These are phyloP conservation scores for Drosophila cognata DNA, from an alignment of 2,888 invertebrate genomes.

Conservation along the genomic window DNA sequence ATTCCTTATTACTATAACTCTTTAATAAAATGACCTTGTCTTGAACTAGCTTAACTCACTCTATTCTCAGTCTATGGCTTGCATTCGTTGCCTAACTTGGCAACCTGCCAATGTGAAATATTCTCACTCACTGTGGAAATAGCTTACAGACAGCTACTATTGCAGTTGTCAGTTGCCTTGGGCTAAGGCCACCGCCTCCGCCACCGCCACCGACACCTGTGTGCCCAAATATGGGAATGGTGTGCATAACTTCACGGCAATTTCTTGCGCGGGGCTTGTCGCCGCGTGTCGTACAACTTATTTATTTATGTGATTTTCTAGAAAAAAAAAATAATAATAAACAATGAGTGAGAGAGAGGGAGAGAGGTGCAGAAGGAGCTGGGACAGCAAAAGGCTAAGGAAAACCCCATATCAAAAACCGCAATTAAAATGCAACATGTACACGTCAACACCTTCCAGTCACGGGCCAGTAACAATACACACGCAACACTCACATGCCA, in stretches of 20 bases:
- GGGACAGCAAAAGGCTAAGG: slow-evolving; percentile 11
- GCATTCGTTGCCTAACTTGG: slow-evolving; percentile 39
- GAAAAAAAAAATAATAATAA: slow-evolving; percentile 46
- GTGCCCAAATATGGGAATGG: slow-evolving; percentile 68
- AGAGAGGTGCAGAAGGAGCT: slow-evolving; percentile 16
- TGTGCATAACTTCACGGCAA: slow-evolving; percentile 75
- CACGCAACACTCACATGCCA: slow-evolving; percentile 60
- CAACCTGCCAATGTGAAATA: slow-evolving; percentile 35
- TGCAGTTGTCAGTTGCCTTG: slow-evolving; percentile 59
- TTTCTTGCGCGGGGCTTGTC: slow-evolving; percentile 64
- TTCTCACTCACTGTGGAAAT: slow-evolving; percentile 23
- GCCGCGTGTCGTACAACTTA: slow-evolving; percentile 75
- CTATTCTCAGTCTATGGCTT: slow-evolving; percentile 9
- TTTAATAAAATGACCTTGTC: slow-evolving; percentile 36
- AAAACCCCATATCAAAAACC: slow-evolving; percentile 66
- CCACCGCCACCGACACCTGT: slow-evolving; percentile 49
- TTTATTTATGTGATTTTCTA: slow-evolving; percentile 64
- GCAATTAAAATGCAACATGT: slow-evolving; percentile 79
- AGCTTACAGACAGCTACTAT: slow-evolving; percentile 13
- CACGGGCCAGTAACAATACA: slow-evolving; percentile 46
- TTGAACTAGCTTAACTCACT: slow-evolving; percentile 15
- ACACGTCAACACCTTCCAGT: slow-evolving; percentile 75
- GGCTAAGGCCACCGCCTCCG: slow-evolving; percentile 59
- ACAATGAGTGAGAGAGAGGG: neutral
- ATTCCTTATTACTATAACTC: neutral